Percentiles rank a stretch among this genome's conserved stretches.
These are phyloP conservation scores for Argynnis bischoffii DNA, from an alignment of 2,888 invertebrate species.

Conservation along the genomic window DNA sequence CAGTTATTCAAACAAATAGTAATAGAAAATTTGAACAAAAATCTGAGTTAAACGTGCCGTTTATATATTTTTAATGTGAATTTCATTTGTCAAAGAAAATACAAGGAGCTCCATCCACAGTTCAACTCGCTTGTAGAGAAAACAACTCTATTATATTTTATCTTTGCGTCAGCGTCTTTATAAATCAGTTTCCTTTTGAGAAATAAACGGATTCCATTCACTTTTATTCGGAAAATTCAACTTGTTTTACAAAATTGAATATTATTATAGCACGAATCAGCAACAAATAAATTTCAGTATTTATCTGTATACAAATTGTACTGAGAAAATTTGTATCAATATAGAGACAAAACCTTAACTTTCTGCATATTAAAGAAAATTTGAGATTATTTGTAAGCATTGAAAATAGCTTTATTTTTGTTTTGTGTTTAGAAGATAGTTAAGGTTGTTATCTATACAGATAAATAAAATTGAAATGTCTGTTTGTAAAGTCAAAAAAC, in stretches of 20 bases:
- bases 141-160: conserved; percentile 1
- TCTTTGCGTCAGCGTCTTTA: conserved; percentile 10
- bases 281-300: background rate
- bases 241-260: conserved; percentile 1
- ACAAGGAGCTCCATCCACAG: background rate
- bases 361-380: too few relatives aligned
- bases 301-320: background rate
- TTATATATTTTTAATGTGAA: background rate
- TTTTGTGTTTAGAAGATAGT: too few relatives aligned
- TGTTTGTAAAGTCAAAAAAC: too few relatives aligned
- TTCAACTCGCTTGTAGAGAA: background rate
- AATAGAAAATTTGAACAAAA: too few relatives aligned
- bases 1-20: too few relatives aligned
- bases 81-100: background rate
- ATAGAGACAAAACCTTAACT: too few relatives aligned
- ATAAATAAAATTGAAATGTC: too few relatives aligned
- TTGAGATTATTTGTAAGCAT: too few relatives aligned
- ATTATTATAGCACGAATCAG: background rate
- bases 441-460: too few relatives aligned
- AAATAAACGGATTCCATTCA: conserved; percentile 3
- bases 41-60: background rate
- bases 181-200: conserved; percentile 11
- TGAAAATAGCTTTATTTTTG: too few relatives aligned
- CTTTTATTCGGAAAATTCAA: background rate
- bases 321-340: too few relatives aligned